These are phyloP conservation scores for Novumbra hubbsi DNA, from an alignment of 2,797 vertebrate species.

Conservation along the genomic window DNA sequence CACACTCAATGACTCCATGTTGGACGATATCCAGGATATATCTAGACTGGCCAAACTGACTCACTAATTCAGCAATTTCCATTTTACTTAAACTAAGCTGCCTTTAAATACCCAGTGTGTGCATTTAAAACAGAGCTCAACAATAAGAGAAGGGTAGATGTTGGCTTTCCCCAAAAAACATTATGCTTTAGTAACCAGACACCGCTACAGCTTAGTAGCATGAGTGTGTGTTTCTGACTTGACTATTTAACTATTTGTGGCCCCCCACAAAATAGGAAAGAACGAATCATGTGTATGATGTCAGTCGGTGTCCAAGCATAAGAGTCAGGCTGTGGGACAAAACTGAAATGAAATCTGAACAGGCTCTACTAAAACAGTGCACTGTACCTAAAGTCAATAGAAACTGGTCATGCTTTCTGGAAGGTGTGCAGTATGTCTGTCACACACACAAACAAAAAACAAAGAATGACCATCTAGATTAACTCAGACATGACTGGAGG, in stretches of 20 bases:
- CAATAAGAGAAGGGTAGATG: slow-evolving; percentile 58
- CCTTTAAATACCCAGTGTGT: slow-evolving; percentile 55
- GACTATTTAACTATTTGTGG: too few relatives aligned
- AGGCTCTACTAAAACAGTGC: too few relatives aligned
- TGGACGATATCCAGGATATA: slow-evolving; percentile 66
- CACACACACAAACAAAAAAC: too few relatives aligned
- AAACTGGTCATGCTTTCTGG: too few relatives aligned
- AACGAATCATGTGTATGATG: too few relatives aligned
- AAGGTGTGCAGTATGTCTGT: too few relatives aligned
- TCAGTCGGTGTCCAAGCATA: too few relatives aligned
- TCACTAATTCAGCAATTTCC: slow-evolving; percentile 66
- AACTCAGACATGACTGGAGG: slow-evolving; percentile 3
- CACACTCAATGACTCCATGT: slow-evolving; percentile 42
- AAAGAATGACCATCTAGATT: slow-evolving; percentile 23
- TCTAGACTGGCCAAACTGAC: slow-evolving; percentile 58
- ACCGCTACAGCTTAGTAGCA: slow-evolving; percentile 22
- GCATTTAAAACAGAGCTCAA: slow-evolving; percentile 65
- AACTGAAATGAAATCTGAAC: too few relatives aligned
- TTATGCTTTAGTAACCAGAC: slow-evolving; percentile 60
- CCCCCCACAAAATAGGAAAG: too few relatives aligned
- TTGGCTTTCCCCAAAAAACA: slow-evolving; percentile 66
- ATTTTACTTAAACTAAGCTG: slow-evolving; percentile 61
- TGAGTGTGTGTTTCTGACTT: slow-evolving; percentile 3
- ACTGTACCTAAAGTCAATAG: too few relatives aligned
- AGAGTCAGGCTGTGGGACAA: too few relatives aligned